Conservation (phyloP, 2,113 vertebrate genomes). For the Aptenodytes forsteri region DNA sequence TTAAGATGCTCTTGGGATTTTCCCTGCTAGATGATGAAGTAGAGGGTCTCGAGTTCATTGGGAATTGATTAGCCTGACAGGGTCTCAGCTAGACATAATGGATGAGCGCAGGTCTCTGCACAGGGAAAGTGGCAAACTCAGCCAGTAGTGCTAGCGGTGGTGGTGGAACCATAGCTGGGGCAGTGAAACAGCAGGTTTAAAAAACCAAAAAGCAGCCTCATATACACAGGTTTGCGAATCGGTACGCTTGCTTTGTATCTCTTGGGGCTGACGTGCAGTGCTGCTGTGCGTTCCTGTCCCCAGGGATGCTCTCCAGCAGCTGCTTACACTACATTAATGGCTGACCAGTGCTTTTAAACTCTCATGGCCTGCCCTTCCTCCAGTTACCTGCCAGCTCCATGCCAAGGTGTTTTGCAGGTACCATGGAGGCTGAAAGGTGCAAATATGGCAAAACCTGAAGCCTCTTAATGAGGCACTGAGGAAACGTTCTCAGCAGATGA, state of each 20-base stretch:
- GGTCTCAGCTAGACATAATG: background rate
- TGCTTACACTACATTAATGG: background rate
- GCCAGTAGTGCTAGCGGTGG: background rate
- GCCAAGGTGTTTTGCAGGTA: background rate
- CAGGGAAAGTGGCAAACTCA: no score
- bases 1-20: background rate
- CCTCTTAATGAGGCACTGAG: background rate
- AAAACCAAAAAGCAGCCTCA: background rate
- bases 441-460: background rate
- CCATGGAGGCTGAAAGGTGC: background rate
- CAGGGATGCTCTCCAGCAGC: background rate
- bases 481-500: background rate
- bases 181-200: background rate
- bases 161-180: background rate
- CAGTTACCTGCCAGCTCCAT: background rate
- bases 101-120: accelerated
- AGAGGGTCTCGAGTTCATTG: background rate
- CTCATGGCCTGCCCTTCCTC: background rate
- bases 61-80: background rate
- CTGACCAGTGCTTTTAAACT: background rate
- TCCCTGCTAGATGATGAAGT: background rate
- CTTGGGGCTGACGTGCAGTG: background rate
- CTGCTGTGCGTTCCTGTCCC: background rate
- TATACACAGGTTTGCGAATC: background rate
- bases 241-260: accelerated